phyloP scores from a whole-genome alignment of 2,113 vertebrate genomes.

The Menura novaehollandiae region DNA sequence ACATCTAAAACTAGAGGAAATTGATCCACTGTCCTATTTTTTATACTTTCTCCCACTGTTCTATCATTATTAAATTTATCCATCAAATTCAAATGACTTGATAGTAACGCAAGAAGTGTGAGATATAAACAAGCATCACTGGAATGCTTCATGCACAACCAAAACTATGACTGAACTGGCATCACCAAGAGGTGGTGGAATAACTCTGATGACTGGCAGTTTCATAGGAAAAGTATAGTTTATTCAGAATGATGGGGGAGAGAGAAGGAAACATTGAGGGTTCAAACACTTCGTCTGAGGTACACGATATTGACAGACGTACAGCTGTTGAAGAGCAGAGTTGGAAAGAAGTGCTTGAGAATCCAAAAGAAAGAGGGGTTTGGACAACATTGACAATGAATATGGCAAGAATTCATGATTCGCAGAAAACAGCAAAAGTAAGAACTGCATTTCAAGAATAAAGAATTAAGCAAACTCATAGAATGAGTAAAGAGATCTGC shows the following conservation, averaged over 20 bases:
- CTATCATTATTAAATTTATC: background rate
- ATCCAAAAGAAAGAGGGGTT: background rate
- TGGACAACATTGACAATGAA: background rate
- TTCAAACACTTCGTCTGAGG: background rate
- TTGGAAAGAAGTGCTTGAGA: background rate
- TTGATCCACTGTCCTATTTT: background rate
- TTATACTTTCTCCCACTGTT: background rate
- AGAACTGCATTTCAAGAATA: background rate
- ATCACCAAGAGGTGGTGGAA: background rate
- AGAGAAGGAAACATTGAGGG: background rate
- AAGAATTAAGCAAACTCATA: background rate
- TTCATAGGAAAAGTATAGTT: background rate
- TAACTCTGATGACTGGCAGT: background rate
- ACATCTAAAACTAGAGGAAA: background rate
- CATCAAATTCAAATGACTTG: background rate
- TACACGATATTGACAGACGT: background rate
- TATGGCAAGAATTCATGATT: background rate
- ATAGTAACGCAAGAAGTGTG: background rate
- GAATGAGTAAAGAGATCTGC: background rate
- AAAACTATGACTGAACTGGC: background rate
- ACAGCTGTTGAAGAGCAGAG: background rate
- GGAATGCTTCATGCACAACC: background rate
- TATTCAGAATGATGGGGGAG: background rate
- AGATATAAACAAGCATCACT: background rate
- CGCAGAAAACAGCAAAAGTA: background rate